Base-by-base conservation (phyloP, 2,797 vertebrate species). In the Dipus sagitta region DNA sequence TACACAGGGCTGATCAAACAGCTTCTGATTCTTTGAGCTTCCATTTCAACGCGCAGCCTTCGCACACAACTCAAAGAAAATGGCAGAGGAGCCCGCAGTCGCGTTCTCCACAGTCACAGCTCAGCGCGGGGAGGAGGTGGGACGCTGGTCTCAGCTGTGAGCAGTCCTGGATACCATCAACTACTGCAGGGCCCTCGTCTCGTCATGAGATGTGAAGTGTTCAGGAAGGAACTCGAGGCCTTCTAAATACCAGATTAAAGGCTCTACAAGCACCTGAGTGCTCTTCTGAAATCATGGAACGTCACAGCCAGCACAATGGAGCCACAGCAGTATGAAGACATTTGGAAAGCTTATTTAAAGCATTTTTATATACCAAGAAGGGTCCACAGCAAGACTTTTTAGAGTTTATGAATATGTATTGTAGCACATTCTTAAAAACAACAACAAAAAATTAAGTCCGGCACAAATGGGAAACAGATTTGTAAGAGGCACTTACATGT, bases 371-470 rank as follows among this genome's bases (percentile, higher is more conserved):
- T 26, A 13, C 21, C 72, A 87, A 76, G 58, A 90, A 89, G 90
- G 64, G 86, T 72, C 94, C 28, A 0, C 24, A 34, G 87, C 32
- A 67, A 96, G 94, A 85, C 80, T 86, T 92, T 20, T 92, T 14
- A 79, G 78, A 90, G 86, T 68, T 87, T 82, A 90, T 75, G 78
- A 96, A 98, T 96, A 97, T 92, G 76, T 95, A 97, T 94, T 92
- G 89, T 65, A 94, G 71, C 12, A 71, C 28, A 96, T 32, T 83
- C 93, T 91, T 21, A 26, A 95, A 78, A 93, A 83, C 89, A 92
- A 88, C 54, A 54, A 24, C 88, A 86, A 92, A 87, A 91, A 92
- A 96, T 88, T 83, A 96, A 94, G 94, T 92, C 1, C 85, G 38
- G 68, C 65, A 68, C 67, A 93, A 92, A 89, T 67, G 96, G 71